Evolutionary conservation across 2,113 vertebrate genomes (phyloP).

Genomic region (Porphyrio hochstetteri): DNA sequence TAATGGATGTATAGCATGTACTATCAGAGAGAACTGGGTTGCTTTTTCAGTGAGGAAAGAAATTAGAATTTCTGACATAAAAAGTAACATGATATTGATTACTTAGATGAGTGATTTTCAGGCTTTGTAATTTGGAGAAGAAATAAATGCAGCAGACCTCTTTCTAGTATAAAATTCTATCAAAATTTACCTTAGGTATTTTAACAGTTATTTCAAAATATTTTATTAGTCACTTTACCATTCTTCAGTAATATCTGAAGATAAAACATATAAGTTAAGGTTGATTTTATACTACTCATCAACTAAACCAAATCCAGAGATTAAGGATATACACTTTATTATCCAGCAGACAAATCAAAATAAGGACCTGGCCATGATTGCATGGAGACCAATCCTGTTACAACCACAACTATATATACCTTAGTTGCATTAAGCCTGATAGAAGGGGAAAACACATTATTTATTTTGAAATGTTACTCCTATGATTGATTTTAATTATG

Average conservation of each 20-base stretch:
- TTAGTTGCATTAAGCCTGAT: background rate
- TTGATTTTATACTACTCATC: background rate
- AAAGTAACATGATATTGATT: background rate
- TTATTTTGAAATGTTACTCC: background rate
- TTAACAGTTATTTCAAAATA: background rate
- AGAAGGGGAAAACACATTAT: background rate
- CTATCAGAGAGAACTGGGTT: background rate
- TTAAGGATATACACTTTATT: background rate
- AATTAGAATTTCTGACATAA: background rate
- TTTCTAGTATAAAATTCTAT: background rate
- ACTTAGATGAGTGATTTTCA: background rate
- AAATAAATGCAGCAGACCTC: background rate
- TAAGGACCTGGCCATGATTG: background rate
- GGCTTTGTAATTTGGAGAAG: background rate
- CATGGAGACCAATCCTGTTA: background rate
- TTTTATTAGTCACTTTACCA: background rate
- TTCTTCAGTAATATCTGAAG: background rate
- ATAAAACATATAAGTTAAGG: background rate
- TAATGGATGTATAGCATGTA: background rate
- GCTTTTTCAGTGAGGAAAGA: background rate
- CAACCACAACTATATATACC: background rate
- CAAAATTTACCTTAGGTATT: background rate
- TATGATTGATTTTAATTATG: background rate
- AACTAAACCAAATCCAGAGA: background rate
- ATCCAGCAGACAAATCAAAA: background rate